Conservation (phyloP, 2,113 vertebrate species). For the Agapornis roseicollis region DNA sequence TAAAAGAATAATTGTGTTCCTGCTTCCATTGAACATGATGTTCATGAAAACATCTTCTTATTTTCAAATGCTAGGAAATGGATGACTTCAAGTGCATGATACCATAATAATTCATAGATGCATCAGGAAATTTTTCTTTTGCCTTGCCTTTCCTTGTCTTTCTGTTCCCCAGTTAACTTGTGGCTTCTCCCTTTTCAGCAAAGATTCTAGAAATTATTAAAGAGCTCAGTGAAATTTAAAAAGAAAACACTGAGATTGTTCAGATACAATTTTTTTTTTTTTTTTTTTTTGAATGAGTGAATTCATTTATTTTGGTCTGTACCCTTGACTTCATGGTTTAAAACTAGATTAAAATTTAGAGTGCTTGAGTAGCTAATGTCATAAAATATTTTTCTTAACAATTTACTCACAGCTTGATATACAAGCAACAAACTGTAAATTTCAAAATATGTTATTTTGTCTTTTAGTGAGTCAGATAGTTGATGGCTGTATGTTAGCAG, state of each 20-base stretch:
- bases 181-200: background rate
- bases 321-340: background rate
- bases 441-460: background rate
- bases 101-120: background rate
- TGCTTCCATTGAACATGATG: background rate
- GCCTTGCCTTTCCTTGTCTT: background rate
- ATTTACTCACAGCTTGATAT: background rate
- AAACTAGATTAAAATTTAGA: background rate
- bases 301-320: background rate
- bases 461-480: background rate
- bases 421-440: background rate
- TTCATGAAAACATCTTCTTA: background rate
- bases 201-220: background rate
- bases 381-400: background rate
- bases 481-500: background rate
- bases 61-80: background rate
- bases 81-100: background rate
- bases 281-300: background rate
- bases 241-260: background rate
- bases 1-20: background rate
- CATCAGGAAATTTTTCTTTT: background rate
- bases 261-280: background rate
- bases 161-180: background rate
- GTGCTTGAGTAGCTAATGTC: background rate
- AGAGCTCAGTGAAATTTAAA: background rate